Evolutionary conservation across 2,797 vertebrate species (phyloP).

Genomic region (Adrianichthys oophorus): DNA sequence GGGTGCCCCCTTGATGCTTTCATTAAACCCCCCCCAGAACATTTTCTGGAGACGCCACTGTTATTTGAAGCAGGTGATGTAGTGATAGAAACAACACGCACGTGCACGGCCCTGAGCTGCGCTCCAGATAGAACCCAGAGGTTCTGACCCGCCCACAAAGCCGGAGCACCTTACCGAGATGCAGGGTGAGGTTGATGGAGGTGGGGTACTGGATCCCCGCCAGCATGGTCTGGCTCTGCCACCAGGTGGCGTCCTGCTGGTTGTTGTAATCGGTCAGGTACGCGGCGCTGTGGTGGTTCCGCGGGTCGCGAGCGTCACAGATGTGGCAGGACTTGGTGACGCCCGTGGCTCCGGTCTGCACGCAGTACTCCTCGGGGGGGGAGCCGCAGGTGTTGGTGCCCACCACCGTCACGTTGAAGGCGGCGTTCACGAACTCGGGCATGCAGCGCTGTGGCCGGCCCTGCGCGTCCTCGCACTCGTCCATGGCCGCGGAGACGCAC

Average conservation of each 20-base stretch:
- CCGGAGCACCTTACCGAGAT: slow-evolving; percentile 85
- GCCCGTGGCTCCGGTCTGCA: slow-evolving; percentile 96
- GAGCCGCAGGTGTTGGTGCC: slow-evolving; percentile 93
- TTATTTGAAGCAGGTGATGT: too few species aligned
- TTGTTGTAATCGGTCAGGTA: slow-evolving; percentile 99
- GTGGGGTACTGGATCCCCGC: slow-evolving; percentile 93
- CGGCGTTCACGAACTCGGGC: slow-evolving; percentile 98
- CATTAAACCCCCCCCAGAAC: too few species aligned
- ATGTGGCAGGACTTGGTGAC: slow-evolving; percentile 99
- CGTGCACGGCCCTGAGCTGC: too few species aligned
- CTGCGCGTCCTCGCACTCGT: slow-evolving; percentile 85
- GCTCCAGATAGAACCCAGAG: too few species aligned
- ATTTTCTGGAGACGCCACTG: too few species aligned
- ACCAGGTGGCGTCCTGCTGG: slow-evolving; percentile 96
- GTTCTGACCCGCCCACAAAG: neutral
- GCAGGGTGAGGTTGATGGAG: slow-evolving; percentile 94
- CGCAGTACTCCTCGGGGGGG: slow-evolving; percentile 97
- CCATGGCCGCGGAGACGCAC: slow-evolving; percentile 82
- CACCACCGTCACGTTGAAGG: slow-evolving; percentile 94
- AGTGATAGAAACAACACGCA: too few species aligned
- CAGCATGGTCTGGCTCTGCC: slow-evolving; percentile 99
- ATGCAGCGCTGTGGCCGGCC: slow-evolving; percentile 88
- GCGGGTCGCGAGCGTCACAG: slow-evolving; percentile 87
- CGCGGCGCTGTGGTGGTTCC: slow-evolving; percentile 86
- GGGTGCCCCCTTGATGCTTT: too few species aligned